These are phyloP conservation scores for Trichechus manatus DNA, from an alignment of 2,113 vertebrate genomes.

Conservation along the genomic window DNA sequence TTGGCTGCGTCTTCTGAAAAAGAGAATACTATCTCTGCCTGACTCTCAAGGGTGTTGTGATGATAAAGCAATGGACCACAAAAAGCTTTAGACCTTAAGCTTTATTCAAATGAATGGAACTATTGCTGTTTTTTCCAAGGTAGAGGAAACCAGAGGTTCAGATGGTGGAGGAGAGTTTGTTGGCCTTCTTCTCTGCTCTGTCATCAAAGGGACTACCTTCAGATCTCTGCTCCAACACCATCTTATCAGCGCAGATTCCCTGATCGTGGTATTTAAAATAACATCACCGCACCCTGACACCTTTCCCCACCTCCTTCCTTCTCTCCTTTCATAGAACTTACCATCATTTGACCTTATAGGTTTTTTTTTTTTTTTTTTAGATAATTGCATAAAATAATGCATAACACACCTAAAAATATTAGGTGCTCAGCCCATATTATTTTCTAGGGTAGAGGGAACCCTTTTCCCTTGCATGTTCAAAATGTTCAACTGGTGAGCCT, in stretches of 20 bases:
- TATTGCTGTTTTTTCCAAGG: background rate
- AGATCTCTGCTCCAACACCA: background rate
- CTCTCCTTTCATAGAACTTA: background rate
- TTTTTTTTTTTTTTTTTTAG: constrained; percentile 20
- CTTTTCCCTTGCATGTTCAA: constrained; percentile 2
- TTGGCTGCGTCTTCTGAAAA: background rate
- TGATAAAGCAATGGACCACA: background rate
- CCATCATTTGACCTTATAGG: background rate
- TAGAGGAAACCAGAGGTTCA: background rate
- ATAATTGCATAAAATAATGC: constrained; percentile 42
- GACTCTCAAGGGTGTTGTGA: background rate
- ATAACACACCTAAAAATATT: background rate
- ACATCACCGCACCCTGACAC: background rate
- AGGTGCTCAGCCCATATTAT: background rate
- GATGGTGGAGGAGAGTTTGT: background rate
- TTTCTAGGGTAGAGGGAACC: background rate
- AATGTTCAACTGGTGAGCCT: background rate
- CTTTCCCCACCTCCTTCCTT: background rate
- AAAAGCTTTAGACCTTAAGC: background rate
- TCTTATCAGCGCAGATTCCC: background rate
- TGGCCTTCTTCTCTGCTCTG: background rate
- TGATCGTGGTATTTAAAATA: background rate
- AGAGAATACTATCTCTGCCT: background rate
- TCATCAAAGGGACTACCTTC: background rate
- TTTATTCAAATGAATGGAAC: background rate